Base-by-base conservation (phyloP, 2,113 vertebrate species). In the Ceyx melanurus region DNA sequence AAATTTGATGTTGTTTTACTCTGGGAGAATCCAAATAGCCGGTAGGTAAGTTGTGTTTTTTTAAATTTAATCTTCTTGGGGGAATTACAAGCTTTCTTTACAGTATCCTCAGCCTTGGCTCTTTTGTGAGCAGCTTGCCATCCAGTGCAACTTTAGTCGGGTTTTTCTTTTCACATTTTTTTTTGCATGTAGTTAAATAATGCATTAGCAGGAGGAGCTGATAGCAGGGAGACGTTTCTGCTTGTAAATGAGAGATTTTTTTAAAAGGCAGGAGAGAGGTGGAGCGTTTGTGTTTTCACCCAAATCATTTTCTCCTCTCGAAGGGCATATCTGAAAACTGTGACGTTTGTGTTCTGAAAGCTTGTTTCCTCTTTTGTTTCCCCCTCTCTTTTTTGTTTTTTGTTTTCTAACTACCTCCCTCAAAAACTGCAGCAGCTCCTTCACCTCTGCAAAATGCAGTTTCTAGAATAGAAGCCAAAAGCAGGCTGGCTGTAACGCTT, bases 51-150 rank as follows among this genome's bases (percentile, higher is more conserved):
- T 82, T 73, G 45, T 60, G 33, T 25, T 31, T 53, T 80, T 67
- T 71, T 53, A 46, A 86, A 86, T 61, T 31, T 54, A 68, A 94
- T 78, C 50, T 60, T 48, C 7, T 15, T 37, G 31, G 9, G 19
- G 3, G 25, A 68, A 58, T 54, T 4, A 26, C 6, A 3, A 26
- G 35, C 28, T 75, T 84, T 62, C 18, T 72, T 42, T 84, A 13
- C 15, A 13, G 3, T 20, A 23, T 72, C 48, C 42, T 40, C 51
- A 53, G 51, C 57, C 13, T 5, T 23, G 71, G 64, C 42, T 90
- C 67, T 76, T 94, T 91, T 90, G 93, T 90, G 90, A 88, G 57
- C 68, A 71, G 70, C 42, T 62, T 51, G 54, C 33, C 18, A 46
- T 54, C 33, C 79, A 54, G 85, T 2, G 5, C 88, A 93, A 90